Conservation (phyloP, 2,888 invertebrate genomes). For the Hermaeophaga mercurialis region DNA sequence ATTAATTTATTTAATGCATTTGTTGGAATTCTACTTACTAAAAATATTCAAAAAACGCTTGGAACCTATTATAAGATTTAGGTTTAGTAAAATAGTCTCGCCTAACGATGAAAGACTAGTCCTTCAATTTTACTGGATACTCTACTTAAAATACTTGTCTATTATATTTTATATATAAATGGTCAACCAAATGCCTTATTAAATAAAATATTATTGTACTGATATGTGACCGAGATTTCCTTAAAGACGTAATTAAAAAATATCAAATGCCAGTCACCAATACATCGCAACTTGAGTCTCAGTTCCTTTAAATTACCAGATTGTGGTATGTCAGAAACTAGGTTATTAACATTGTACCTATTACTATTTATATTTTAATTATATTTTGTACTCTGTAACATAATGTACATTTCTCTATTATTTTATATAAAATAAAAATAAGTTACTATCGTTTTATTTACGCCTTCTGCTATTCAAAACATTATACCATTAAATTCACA, state of each 20-base stretch:
- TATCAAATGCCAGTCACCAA: conserved; percentile 39
- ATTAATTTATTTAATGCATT: conserved; percentile 33
- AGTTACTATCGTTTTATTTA: conserved; percentile 32
- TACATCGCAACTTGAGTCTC: conserved; percentile 51
- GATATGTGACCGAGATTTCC: conserved; percentile 42
- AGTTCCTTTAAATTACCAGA: conserved; percentile 51
- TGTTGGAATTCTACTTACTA: conserved; percentile 32
- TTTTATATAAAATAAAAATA: conserved; percentile 55
- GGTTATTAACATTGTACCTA: conserved; percentile 51
- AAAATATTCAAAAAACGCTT: conserved; percentile 37
- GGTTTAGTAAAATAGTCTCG: conserved; percentile 38
- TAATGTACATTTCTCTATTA: conserved; percentile 57
- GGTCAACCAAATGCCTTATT: conserved; percentile 49
- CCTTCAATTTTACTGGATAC: conserved; percentile 42
- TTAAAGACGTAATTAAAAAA: conserved; percentile 36
- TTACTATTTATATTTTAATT: conserved; percentile 58
- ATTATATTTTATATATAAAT: conserved; percentile 39
- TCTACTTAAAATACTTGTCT: conserved; percentile 40
- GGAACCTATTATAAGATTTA: conserved; percentile 26
- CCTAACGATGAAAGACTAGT: conserved; percentile 43
- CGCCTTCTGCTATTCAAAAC: no score
- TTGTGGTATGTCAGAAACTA: conserved; percentile 44
- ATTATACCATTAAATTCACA: no score
- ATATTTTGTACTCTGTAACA: conserved; percentile 58
- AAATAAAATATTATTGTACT: conserved; percentile 41